These are phyloP conservation scores for Beroe ovata DNA, from an alignment of 37 sponge, comb jelly and placozoan species.

Conservation along the genomic window DNA sequence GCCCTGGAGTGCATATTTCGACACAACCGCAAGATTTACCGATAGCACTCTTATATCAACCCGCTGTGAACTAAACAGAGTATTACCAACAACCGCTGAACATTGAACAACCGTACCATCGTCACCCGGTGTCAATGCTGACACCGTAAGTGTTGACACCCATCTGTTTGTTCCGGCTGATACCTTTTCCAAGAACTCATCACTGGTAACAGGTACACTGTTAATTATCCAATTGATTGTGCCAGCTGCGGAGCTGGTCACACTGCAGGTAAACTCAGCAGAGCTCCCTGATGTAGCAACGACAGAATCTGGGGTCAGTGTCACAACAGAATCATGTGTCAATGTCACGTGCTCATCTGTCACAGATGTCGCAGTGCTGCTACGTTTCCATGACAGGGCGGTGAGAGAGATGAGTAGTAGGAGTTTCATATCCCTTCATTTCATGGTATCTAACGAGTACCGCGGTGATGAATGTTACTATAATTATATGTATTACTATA, in stretches of 20 bases:
- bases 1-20: not conserved
- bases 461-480: no score
- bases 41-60: not conserved
- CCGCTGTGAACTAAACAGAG: not conserved
- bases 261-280: not conserved
- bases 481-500: no score
- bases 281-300: not conserved
- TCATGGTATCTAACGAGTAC: no score
- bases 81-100: not conserved
- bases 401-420: no score
- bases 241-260: not conserved
- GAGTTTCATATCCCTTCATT: no score
- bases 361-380: no score
- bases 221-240: not conserved
- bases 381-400: no score
- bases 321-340: no score
- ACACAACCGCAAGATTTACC: not conserved
- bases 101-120: not conserved
- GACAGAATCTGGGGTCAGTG: not conserved
- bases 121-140: not conserved
- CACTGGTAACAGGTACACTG: not conserved
- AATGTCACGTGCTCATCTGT: no score
- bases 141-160: not conserved
- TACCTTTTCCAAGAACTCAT: no score
- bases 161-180: not conserved